Conservation (phyloP, 2,797 vertebrate species). For the Delichon dasypus region DNA sequence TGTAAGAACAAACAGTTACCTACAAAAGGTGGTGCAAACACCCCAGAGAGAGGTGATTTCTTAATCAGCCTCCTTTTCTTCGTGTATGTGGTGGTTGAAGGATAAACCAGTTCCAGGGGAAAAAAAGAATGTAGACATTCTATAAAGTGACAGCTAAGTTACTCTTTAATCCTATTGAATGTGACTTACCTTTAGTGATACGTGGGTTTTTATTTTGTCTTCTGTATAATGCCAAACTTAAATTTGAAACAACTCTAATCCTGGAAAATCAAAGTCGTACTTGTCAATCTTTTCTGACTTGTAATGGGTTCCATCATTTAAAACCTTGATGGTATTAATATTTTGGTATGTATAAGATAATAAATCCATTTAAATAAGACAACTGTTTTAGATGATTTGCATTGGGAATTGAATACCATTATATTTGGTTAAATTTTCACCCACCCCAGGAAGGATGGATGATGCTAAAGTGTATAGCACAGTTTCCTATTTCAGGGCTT, state of each 20-base stretch:
- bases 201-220: background rate
- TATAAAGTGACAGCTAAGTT: background rate
- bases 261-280: background rate
- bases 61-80: background rate
- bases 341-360: background rate
- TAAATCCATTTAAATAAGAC: background rate
- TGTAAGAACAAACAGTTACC: background rate
- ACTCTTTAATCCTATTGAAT: background rate
- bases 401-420: background rate
- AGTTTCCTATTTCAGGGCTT: slow-evolving; percentile 14
- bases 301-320: background rate
- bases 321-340: background rate
- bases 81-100: background rate
- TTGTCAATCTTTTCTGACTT: background rate
- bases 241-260: background rate
- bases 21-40: background rate
- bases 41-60: background rate
- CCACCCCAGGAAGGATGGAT: background rate
- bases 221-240: background rate
- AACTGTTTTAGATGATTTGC: background rate
- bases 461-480: background rate
- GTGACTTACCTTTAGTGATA: background rate
- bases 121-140: background rate
- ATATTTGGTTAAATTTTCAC: background rate
- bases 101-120: background rate